Percentiles rank a stretch among this genome's conserved stretches.
These are phyloP conservation scores for Caenorhabditis sp. DNA, from an alignment of 2,888 invertebrate species.

Conservation along the genomic window DNA sequence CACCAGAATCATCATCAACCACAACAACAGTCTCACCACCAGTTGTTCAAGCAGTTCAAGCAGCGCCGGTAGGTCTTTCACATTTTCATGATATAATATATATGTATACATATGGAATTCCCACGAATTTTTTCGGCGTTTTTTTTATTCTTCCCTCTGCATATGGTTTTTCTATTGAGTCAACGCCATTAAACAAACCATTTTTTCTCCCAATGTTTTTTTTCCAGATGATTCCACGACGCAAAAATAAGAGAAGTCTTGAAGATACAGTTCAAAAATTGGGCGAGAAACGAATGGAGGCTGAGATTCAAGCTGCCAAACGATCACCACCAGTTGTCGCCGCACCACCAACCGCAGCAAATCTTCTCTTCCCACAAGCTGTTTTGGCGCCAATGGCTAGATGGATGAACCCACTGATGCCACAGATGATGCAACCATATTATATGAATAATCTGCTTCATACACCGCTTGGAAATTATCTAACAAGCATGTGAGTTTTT, in stretches of 20 bases:
- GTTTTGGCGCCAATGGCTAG: conserved; percentile 5
- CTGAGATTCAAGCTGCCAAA: neutral
- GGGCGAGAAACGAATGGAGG: conserved; percentile 12
- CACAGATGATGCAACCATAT: conserved; percentile 9
- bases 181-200: conserved; percentile 2
- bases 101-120: neutral
- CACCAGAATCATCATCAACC: neutral
- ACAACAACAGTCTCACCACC: neutral
- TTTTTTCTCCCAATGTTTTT: conserved; percentile 5
- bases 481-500: conserved; percentile 33
- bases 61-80: neutral
- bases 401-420: conserved; percentile 18
- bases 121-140: neutral
- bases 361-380: conserved; percentile 12
- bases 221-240: conserved; percentile 15
- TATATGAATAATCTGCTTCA: conserved; percentile 2
- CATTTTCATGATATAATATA: neutral
- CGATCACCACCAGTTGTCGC: neutral
- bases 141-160: neutral
- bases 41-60: neutral
- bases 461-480: conserved; percentile 16
- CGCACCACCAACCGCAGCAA: conserved; percentile 3
- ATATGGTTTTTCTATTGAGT: neutral
- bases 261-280: conserved; percentile 35
- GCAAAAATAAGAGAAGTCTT: conserved; percentile 25